Evolutionary conservation across 2,113 vertebrate genomes (phyloP), one percentile per base, ranked within the genome.

Genomic region (Baryphthengus martii): DNA sequence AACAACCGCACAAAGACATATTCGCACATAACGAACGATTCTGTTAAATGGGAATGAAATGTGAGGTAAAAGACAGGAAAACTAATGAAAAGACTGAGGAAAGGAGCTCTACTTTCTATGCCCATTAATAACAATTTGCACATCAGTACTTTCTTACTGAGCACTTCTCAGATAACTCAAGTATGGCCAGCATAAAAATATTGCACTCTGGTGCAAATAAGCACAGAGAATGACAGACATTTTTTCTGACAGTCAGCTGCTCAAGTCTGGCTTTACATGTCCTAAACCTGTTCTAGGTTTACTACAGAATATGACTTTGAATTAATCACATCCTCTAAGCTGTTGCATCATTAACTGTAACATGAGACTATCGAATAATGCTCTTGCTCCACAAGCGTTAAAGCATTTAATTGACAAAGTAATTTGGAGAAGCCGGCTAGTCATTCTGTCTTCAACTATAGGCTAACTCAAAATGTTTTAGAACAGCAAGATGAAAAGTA

Each of bases 11-110:
- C 2, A 71, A 39, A 14, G 26, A 50, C 4, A 23, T 33, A 25
- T 5, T 42, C 24, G 13, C 14, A n/a, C 17, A 37, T 1, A 21
- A 29, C 2, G 2, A 16, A 55, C 1, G 0, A 52, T 35, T 78
- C 61, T 55, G 16, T 47, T 67, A 91, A 15, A 33, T 0, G 0
- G 11, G 28, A 5, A 74, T 29, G 5, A 73, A 72, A 56, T 56
- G 5, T 14, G n/a, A 65, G 28, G 39, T 39, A 67, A 61, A 16
- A 73, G 82, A 45, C 19, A 70, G 33, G 12, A 55, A 86, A 78
- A 81, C 4, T 15, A 72, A 71, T 28, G 3, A 55, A 85, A 74
- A 79, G 7, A 53, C 1, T 47, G 18, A 4, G 6, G 33, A 83
- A 71, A 75, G 17, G 6, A 75, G 17, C 31, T 85, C 5, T 78